phyloP scores from a whole-genome alignment of 2,888 invertebrate genomes.

The Sinodicranocentrus sp. region DNA sequence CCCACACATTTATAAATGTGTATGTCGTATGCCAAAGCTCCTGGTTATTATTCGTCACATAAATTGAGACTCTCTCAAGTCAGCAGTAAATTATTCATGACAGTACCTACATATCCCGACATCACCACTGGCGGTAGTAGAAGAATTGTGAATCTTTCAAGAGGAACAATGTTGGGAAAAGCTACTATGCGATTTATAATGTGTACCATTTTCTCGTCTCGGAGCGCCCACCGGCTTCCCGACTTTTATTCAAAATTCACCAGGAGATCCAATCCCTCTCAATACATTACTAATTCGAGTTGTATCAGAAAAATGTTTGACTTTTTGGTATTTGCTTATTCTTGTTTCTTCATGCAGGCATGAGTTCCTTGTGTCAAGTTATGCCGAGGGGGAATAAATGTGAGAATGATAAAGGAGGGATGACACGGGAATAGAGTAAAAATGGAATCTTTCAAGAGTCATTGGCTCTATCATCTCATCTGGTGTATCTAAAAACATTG shows the following conservation, averaged over 20 bases:
- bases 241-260: background rate
- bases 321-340: background rate
- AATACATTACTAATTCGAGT: slow-evolving; percentile 30
- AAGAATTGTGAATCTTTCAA: slow-evolving; percentile 11
- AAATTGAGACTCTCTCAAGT: slow-evolving; percentile 67
- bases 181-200: no score
- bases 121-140: slow-evolving; percentile 32
- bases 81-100: slow-evolving; percentile 71
- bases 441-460: no score
- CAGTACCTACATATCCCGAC: slow-evolving; percentile 56
- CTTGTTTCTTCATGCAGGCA: no score
- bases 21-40: slow-evolving; percentile 60
- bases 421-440: no score
- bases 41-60: slow-evolving; percentile 70
- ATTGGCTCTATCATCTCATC: no score
- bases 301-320: slow-evolving; percentile 14
- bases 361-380: background rate
- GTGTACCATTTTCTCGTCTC: no score
- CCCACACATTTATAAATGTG: slow-evolving; percentile 53
- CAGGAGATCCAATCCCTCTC: slow-evolving; percentile 10
- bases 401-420: no score
- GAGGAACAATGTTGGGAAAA: background rate
- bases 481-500: no score
- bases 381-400: background rate
- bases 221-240: no score